Evolutionary conservation across 1,140 invertebrate species (phyloP).

Genomic region (Arctopsyche grandis): DNA sequence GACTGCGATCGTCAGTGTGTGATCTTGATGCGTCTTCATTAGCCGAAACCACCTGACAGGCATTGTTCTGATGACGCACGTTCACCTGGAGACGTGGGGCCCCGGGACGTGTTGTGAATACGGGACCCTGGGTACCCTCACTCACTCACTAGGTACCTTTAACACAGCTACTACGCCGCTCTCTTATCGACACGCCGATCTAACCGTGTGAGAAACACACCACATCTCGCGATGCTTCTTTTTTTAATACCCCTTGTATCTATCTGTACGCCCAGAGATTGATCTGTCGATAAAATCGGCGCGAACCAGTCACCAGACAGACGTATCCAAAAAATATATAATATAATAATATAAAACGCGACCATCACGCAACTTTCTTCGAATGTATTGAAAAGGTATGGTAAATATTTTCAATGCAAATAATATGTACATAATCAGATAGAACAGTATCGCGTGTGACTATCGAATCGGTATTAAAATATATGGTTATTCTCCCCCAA

Average conservation of each 20-base stretch:
- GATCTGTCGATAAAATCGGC: constrained; percentile 35
- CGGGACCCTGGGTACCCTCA: constrained; percentile 28
- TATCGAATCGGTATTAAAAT: background rate
- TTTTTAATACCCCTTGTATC: background rate
- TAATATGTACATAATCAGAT: background rate
- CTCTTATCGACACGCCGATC: constrained; percentile 28
- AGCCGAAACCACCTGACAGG: constrained; percentile 40
- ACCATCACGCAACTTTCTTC: no score
- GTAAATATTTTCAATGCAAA: background rate
- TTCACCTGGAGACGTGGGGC: constrained; percentile 12
- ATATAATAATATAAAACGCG: background rate
- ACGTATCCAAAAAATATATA: background rate
- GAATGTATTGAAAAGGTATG: background rate
- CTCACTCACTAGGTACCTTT: constrained; percentile 29
- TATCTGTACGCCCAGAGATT: constrained; percentile 19
- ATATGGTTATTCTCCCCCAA: background rate
- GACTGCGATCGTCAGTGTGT: background rate
- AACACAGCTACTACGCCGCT: constrained; percentile 1
- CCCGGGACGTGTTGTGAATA: constrained; percentile 40
- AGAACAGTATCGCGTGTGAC: background rate
- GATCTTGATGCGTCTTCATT: constrained; percentile 46
- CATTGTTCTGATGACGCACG: constrained; percentile 44
- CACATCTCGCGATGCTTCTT: background rate
- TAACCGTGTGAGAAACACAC: constrained; percentile 28
- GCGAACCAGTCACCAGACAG: background rate